Conservation (phyloP, 2,113 vertebrate species). For the Semicossyphus pulcher region DNA sequence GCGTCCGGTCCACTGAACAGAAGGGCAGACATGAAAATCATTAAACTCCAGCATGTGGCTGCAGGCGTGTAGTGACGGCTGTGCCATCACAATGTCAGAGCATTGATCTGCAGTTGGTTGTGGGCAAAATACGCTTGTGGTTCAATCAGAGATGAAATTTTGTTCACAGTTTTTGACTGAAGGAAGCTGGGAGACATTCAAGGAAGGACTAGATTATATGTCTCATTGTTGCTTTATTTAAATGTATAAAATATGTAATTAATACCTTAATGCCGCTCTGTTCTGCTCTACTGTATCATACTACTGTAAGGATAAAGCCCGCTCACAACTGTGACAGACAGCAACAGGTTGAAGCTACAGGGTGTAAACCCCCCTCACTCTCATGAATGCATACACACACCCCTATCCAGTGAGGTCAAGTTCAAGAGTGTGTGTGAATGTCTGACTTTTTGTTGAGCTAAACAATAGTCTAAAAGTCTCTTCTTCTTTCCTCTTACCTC, state of each 20-base stretch:
- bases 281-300: conserved; percentile 40
- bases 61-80: conserved; percentile 23
- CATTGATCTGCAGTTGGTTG: conserved; percentile 54
- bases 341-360: conserved; percentile 72
- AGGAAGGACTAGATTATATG: background rate
- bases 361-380: conserved; percentile 24
- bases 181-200: background rate
- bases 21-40: conserved; percentile 59
- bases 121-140: background rate
- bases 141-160: conserved; percentile 16
- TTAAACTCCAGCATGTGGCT: conserved; percentile 57
- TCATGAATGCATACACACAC: conserved; percentile 1
- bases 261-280: background rate
- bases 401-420: conserved; percentile 26
- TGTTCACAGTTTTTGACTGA: background rate
- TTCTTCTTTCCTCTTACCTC: background rate
- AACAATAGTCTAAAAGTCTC: background rate
- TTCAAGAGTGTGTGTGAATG: conserved; percentile 1
- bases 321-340: conserved; percentile 67
- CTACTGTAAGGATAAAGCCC: conserved; percentile 60
- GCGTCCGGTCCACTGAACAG: conserved; percentile 45
- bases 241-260: too few relatives aligned
- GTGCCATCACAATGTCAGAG: conserved; percentile 39
- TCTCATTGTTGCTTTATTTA: background rate
- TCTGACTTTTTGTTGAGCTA: background rate